Base-by-base conservation (phyloP, 2,888 invertebrate genomes). In the Xylophagus ater region DNA sequence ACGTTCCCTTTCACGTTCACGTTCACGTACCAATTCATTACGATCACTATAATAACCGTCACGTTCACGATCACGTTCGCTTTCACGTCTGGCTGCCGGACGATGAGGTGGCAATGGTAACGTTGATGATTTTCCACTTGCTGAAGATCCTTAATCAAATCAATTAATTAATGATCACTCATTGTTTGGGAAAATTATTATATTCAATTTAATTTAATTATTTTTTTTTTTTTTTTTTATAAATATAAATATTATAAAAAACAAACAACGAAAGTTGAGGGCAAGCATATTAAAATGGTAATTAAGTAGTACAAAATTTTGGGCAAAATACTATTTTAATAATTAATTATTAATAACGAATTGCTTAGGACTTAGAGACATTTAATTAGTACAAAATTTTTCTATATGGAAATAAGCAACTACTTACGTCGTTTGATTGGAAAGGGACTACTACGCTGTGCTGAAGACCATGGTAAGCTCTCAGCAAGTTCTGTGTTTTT, bases 11-110 rank as follows among this genome's bases (percentile, higher is more conserved):
- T 81, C 81, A 35, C 84, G 74, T 57, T 86, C 86, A 43, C 83
- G 67, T 53, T 79, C 80, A 14, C 81, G 66, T 56, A 85, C 76
- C 50, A 87, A 67, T 65, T 88, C 88, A 60, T 88, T 88, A 49
- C 87, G 78, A 66, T 89, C 89, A 59, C 87, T 76, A 62, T 88
- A 88, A 62, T 89, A 89, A 35, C 88, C 88, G 57, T 88, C 87
- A 15, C 86, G 73, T 48, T 79, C 79, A 43, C 75, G 69, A 55
- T 73, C 73, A 51, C 71, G 67, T 49, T 73, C 71, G 50, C 72
- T 64, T 45, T 78, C 77, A 17, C 73, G 69, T 20, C 71, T 64
- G 8, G 73, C 69, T 40, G 65, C 55, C 37, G 73, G 74, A 40
- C 78, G 74, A 46, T 78, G 71, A 59, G 86, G 86, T 25, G 83